Percentiles rank a stretch among this genome's conserved stretches.
Conservation (phyloP, 2,113 vertebrate species). For the Riparia riparia region DNA sequence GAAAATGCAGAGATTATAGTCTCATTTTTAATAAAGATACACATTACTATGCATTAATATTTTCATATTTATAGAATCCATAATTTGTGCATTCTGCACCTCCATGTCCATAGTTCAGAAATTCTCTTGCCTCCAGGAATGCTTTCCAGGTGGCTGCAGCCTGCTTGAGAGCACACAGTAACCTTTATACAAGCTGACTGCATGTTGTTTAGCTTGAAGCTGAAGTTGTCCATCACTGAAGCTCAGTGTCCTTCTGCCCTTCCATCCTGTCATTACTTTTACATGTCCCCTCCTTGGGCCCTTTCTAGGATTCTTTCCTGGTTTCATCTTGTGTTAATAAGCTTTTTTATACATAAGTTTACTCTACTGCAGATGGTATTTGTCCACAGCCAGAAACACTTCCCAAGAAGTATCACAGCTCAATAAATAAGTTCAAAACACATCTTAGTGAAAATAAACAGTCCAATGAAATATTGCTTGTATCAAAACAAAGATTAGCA, state of each 20-base stretch:
- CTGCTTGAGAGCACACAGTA: neutral
- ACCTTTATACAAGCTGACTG: neutral
- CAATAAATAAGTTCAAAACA: constrained; percentile 70
- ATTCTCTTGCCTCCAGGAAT: neutral
- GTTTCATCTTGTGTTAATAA: constrained; percentile 69
- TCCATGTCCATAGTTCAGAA: neutral
- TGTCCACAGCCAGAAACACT: constrained; percentile 70
- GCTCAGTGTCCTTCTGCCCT: neutral
- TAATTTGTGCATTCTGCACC: neutral
- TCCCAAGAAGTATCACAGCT: constrained; percentile 68
- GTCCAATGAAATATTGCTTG: constrained; percentile 42
- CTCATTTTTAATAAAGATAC: neutral
- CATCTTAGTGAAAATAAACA: constrained; percentile 74
- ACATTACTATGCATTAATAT: neutral
- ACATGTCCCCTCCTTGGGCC: constrained; percentile 10
- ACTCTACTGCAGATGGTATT: constrained; percentile 76
- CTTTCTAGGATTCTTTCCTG: constrained; percentile 41
- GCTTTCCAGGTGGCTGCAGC: neutral
- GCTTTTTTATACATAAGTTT: constrained; percentile 66
- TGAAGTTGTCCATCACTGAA: neutral
- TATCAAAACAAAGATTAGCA: constrained; percentile 63
- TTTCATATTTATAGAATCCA: neutral
- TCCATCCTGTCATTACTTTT: neutral
- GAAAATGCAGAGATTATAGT: neutral
- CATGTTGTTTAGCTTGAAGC: constrained; percentile 24